Evolutionary conservation across 2,888 invertebrate species (phyloP), one percentile per base, ranked within the genome.

Genomic region (Leptinotarsa juncta): DNA sequence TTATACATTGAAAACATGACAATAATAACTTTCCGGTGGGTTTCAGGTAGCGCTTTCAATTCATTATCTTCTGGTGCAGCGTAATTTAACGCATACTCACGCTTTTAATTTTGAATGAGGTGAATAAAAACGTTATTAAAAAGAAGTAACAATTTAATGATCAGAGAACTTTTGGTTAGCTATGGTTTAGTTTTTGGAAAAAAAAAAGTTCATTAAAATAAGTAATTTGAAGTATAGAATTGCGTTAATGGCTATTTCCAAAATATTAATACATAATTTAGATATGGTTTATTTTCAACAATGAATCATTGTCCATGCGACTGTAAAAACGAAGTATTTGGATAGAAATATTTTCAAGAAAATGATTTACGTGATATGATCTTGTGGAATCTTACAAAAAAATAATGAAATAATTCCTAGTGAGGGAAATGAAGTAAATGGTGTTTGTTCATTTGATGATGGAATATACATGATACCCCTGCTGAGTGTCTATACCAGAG

Each of bases 21-120:
- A 72, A 80, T 79, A 80, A 81, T 81, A 77, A 81, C 78, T 81
- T 81, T 81, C 81, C 81, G 81, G 80, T 79, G 75, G 68, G 68
- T 72, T 72, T 75, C 55, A 16, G 57, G 20, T 57, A 53, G 20
- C 51, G 26, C 32, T 77, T 77, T 77, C 65, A 57, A 76, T 73
- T 77, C 75, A 67, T 71, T 74, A 77, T 76, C 73, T 70, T 76
- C 73, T 70, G 76, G 73, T 75, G 75, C 78, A 75, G 72, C 75
- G 75, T 79, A 77, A 79, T 79, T 79, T 79, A 78, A 79, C 79
- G 79, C 79, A 78, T 77, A 77, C 77, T 79, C 76, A 79, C 67
- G 77, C 72, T 74, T 75, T 79, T 74, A 75, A 76, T 79, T 76
- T 77, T 65, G 72, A 79, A 75, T 75, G 50, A 51, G 75, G 66